These are phyloP conservation scores for Pyrocoelia pectoralis DNA, from an alignment of 2,888 invertebrate genomes.

Conservation along the genomic window DNA sequence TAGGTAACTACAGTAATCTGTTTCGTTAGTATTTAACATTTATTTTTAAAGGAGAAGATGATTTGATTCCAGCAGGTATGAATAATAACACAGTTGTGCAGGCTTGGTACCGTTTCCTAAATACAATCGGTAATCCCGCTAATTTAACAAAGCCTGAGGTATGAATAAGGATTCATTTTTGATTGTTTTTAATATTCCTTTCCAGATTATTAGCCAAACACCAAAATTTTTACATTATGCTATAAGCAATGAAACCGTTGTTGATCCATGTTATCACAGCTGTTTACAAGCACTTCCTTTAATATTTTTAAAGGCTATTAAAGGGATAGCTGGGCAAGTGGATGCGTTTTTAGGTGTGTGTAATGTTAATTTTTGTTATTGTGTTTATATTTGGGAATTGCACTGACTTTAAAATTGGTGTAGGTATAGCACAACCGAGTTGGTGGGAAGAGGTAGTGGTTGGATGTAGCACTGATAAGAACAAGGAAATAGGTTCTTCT, in stretches of 20 bases:
- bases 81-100: constrained; percentile 90
- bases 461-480: constrained; percentile 57
- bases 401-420: constrained; percentile 40
- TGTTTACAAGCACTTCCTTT: constrained; percentile 83
- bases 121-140: constrained; percentile 94
- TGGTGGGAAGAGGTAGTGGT: constrained; percentile 62
- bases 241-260: constrained; percentile 73
- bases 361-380: background rate
- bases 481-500: constrained; percentile 52
- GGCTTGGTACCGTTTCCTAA: constrained; percentile 94
- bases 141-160: constrained; percentile 88
- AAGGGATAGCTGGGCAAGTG: constrained; percentile 90
- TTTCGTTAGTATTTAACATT: constrained; percentile 14
- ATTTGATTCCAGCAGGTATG: constrained; percentile 87
- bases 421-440: constrained; percentile 62
- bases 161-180: constrained; percentile 48
- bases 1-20: constrained; percentile 69
- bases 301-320: constrained; percentile 93
- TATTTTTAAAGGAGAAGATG: constrained; percentile 77
- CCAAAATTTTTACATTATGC: constrained; percentile 85
- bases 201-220: constrained; percentile 67
- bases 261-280: constrained; percentile 92
- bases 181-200: constrained; percentile 4
- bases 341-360: constrained; percentile 90
- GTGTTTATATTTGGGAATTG: constrained; percentile 35